A percentile compares a stretch with the other conserved stretches of the same genome.
Conservation (phyloP, 2,113 vertebrate species). For the Mus spicilegus region DNA sequence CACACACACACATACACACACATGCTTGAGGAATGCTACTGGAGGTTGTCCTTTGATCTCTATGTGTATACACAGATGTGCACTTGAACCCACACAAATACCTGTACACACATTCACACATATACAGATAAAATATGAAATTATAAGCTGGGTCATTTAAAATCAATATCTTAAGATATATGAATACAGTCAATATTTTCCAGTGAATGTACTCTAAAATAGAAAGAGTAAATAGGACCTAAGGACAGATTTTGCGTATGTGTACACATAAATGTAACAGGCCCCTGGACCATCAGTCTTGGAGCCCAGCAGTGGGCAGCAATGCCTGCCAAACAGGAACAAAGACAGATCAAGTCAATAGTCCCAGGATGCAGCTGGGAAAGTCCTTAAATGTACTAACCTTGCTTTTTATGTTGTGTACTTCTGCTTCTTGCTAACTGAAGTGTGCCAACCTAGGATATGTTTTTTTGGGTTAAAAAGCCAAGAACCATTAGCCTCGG, state of each 20-base stretch:
- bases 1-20: no score
- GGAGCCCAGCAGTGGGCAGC: background rate
- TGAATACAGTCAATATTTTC: background rate
- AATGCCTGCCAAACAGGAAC: background rate
- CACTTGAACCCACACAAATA: background rate
- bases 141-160: background rate
- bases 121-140: background rate
- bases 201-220: constrained; percentile 17
- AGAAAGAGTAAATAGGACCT: background rate
- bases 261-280: background rate
- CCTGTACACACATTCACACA: background rate
- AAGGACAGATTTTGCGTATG: background rate
- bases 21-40: no score
- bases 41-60: background rate
- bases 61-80: background rate
- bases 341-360: background rate
- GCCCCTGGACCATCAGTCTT: background rate
- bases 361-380: background rate
- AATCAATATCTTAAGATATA: background rate
- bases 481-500: background rate
- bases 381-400: background rate
- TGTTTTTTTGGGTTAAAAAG: background rate
- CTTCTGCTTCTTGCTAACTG: background rate
- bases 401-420: background rate
- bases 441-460: background rate